Conservation (phyloP, 2,888 invertebrate genomes). For the Lepeophtheirus nordmannii region DNA sequence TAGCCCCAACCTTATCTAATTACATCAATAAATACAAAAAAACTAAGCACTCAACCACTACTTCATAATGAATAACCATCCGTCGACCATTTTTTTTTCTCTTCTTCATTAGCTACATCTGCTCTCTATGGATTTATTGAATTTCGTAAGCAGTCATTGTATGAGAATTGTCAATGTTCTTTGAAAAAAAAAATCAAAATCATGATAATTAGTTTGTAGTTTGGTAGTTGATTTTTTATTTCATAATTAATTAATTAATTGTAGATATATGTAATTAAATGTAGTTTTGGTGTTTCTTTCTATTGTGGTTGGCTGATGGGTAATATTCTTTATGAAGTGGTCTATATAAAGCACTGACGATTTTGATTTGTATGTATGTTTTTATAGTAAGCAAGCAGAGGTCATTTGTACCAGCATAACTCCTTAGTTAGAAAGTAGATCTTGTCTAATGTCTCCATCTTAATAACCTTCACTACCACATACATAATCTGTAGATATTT, state of each 20-base stretch:
- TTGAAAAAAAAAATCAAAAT: neutral
- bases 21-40: neutral
- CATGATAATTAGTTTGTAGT: neutral
- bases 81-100: neutral
- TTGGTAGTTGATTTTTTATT: neutral
- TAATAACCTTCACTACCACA: no score
- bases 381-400: no score
- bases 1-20: neutral
- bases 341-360: neutral
- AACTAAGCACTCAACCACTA: neutral
- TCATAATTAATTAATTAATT: neutral
- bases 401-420: no score
- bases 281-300: neutral
- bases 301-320: neutral
- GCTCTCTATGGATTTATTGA: no score
- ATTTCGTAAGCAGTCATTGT: neutral
- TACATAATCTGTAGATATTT: no score
- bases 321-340: constrained; percentile 3
- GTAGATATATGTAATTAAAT: neutral
- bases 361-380: no score
- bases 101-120: neutral
- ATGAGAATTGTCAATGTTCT: neutral
- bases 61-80: neutral
- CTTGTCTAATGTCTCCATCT: no score
- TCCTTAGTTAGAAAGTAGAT: no score